Conservation (phyloP, 2,113 vertebrate genomes). For the Geococcyx californianus region DNA sequence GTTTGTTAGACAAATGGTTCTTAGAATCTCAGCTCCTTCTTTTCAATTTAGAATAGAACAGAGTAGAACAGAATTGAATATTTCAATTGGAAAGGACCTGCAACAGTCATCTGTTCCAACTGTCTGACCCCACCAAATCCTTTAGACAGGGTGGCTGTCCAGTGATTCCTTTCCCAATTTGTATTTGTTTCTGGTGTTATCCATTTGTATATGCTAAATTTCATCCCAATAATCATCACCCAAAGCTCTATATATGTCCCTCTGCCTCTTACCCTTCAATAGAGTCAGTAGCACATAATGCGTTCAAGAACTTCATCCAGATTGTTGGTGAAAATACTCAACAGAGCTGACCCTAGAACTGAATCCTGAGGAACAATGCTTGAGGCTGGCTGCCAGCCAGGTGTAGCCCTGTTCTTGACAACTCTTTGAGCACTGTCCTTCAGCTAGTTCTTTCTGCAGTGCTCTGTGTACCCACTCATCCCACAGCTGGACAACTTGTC, state of each 20-base stretch:
- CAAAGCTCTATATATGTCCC: not conserved
- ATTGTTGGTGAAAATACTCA: fast-evolving
- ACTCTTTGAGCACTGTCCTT: not conserved
- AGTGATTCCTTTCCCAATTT: not conserved
- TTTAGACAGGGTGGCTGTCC: not conserved
- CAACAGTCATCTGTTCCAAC: not conserved
- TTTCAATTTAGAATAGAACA: not conserved
- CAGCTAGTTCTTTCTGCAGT: not conserved
- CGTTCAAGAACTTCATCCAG: not conserved
- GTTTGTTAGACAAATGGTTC: not conserved
- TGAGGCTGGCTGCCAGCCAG: not conserved
- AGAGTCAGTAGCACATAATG: too few species aligned
- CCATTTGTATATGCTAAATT: not conserved
- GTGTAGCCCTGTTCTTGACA: not conserved
- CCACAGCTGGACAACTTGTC: not conserved
- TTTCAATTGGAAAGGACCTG: not conserved
- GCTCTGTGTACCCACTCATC: fast-evolving
- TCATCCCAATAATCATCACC: fast-evolving
- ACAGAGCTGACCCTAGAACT: not conserved
- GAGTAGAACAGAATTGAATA: too few species aligned
- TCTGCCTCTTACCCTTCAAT: too few species aligned
- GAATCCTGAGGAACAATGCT: not conserved
- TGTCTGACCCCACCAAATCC: too few species aligned
- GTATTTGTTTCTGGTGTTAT: fast-evolving
- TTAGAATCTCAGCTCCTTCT: not conserved